Base-by-base conservation (phyloP, 2,113 vertebrate genomes). In the Anthoscopus minutus region DNA sequence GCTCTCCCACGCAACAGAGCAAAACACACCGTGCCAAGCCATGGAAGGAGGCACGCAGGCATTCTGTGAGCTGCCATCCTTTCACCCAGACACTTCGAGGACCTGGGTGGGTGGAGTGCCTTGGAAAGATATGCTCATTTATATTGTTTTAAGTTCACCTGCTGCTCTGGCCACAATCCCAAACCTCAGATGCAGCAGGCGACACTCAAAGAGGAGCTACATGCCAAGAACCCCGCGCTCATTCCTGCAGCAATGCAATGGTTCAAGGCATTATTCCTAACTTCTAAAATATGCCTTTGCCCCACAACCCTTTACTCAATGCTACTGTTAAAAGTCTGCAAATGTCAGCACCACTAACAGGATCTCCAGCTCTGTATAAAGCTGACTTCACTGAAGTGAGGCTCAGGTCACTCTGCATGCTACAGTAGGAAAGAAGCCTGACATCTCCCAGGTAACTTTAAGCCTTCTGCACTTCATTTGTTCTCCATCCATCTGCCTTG, bases 191-290 rank as follows among this genome's bases (percentile, higher is more conserved):
- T 15, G 22, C 35, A 20, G 10, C 79, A 25, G 12, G 40, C 81
- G 51, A 54, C 14, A 30, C 40, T n/a, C 3, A 0, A 79, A 81
- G 51, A 77, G 30, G 13, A 0, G 0, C 33, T 28, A 80, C 1
- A 0, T 8, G 44, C 40, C 51, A 60, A 51, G 38, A 86, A 71
- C 1, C 0, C 44, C 1, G 0, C 14, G 4, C 7, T 76, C 28
- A 60, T 33, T 37, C 48, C 44, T 2, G 1, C 61, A 81, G n/a
- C 50, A 67, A 58, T 1, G 0, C 1, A 1, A 38, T 54, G 30
- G 22, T 47, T 45, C 44, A 61, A 72, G 31, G 28, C 5, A 2
- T 81, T 27, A 40, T 19, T 89, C 28, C n/a, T 48, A 50, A 74
- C 11, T 33, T 82, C 37, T 38, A 71, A 88, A 84, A 57, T 10